Conservation (phyloP, 2,113 vertebrate species). For the Cryptomyrus ogoouensis region DNA sequence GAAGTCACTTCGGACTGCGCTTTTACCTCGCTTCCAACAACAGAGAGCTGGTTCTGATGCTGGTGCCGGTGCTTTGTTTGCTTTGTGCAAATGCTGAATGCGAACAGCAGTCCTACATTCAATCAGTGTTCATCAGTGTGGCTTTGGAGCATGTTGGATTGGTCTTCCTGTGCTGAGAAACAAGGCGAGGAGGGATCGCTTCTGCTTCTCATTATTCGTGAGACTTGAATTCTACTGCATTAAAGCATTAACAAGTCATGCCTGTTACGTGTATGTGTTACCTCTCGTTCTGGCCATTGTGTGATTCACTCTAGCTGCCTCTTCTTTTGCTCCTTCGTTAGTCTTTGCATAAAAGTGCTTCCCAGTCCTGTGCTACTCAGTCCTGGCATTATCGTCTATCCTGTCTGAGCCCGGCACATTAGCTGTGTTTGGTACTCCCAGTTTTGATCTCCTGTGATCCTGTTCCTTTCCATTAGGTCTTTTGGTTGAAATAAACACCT, state of each 20-base stretch:
- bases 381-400: not conserved
- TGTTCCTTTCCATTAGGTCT: not conserved
- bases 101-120: not conserved
- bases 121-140: not conserved
- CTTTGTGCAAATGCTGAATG: not conserved
- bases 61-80: not conserved
- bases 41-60: too few species aligned
- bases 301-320: too few species aligned
- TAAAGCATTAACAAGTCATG: not conserved
- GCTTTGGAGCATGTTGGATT: not conserved
- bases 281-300: too few species aligned
- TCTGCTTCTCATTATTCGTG: not conserved
- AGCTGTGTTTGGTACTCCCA: not conserved
- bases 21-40: too few species aligned
- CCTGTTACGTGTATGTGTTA: too few species aligned
- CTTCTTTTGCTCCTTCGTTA: too few species aligned
- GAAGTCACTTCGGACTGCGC: too few species aligned
- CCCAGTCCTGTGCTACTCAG: too few species aligned
- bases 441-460: too few species aligned
- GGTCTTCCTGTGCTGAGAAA: not conserved
- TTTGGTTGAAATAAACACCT: not conserved
- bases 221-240: not conserved
- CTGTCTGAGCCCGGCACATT: not conserved
- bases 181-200: too few species aligned
- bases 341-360: too few species aligned